Conservation (phyloP, 2,888 invertebrate genomes). For the Agapetus fuscipes region DNA sequence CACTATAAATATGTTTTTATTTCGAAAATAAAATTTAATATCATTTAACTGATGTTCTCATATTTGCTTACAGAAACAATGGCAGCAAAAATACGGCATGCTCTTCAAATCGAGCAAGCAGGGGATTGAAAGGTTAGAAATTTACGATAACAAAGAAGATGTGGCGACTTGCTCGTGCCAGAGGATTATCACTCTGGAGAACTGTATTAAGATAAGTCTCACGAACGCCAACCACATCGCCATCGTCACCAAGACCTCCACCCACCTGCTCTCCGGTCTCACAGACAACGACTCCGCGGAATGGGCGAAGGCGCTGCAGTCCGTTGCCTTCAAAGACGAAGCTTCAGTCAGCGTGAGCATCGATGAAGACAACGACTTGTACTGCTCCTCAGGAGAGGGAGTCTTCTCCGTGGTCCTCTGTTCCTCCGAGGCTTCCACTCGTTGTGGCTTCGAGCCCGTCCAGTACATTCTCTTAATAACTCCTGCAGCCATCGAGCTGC, state of each 20-base stretch:
- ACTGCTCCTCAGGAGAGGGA: slow-evolving; percentile 76
- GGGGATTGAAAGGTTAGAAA: slow-evolving; percentile 77
- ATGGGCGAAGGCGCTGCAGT: slow-evolving; percentile 72
- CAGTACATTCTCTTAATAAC: slow-evolving; percentile 67
- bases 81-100: slow-evolving; percentile 70
- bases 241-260: slow-evolving; percentile 68
- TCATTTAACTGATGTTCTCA: too few relatives aligned
- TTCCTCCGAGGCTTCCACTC: slow-evolving; percentile 66
- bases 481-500: slow-evolving; percentile 63
- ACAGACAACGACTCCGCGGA: slow-evolving; percentile 61
- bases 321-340: slow-evolving; percentile 71
- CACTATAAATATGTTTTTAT: too few relatives aligned
- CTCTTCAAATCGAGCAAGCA: slow-evolving; percentile 74
- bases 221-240: slow-evolving; percentile 50
- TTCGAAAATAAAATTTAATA: neutral
- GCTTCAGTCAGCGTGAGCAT: slow-evolving; percentile 50
- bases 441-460: slow-evolving; percentile 63
- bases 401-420: slow-evolving; percentile 69
- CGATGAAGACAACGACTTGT: slow-evolving; percentile 83
- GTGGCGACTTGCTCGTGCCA: slow-evolving; percentile 50
- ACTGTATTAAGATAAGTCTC: slow-evolving; percentile 77
- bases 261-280: slow-evolving; percentile 44
- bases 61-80: slow-evolving; percentile 64
- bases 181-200: slow-evolving; percentile 74
- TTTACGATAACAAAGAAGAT: slow-evolving; percentile 74